Evolutionary conservation across 2,888 invertebrate genomes (phyloP).

Genomic region (Noctua janthina): DNA sequence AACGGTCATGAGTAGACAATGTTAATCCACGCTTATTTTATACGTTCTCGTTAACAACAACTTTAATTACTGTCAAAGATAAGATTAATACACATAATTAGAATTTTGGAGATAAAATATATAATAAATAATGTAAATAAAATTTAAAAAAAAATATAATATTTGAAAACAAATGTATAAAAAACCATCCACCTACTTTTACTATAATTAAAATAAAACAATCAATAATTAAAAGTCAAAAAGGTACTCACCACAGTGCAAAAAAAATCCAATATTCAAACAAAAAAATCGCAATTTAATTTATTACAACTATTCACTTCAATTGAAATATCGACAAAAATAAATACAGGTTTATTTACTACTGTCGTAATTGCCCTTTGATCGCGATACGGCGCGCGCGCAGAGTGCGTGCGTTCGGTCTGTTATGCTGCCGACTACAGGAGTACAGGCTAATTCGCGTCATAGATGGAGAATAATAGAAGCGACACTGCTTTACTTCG

Average conservation of each 20-base stretch:
- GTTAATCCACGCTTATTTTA: slow-evolving; percentile 31
- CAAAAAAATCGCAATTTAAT: slow-evolving; percentile 3
- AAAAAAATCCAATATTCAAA: slow-evolving; percentile 22
- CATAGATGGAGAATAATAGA: slow-evolving; percentile 31
- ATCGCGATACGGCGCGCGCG: slow-evolving; percentile 50
- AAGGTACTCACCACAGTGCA: slow-evolving; percentile 34
- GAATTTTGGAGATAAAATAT: too few species aligned
- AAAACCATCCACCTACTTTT: background rate
- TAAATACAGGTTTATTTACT: slow-evolving; percentile 42
- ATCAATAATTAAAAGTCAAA: background rate
- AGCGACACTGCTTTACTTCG: slow-evolving; percentile 10
- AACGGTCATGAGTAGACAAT: background rate
- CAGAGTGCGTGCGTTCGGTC: slow-evolving; percentile 46
- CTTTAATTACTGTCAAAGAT: slow-evolving; percentile 5
- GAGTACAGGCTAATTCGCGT: slow-evolving; percentile 31
- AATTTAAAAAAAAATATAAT: too few species aligned
- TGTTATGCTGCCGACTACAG: slow-evolving; percentile 39
- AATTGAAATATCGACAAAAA: slow-evolving; percentile 36
- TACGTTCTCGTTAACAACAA: slow-evolving; percentile 7
- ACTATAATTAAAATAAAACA: background rate
- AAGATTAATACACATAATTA: background rate
- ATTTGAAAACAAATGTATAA: too few species aligned
- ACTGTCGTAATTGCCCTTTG: slow-evolving; percentile 43
- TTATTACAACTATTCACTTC: slow-evolving; percentile 34
- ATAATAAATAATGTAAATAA: too few species aligned